Percentiles rank a stretch among this genome's conserved stretches.
Evolutionary conservation across 2,113 vertebrate species (phyloP).

Genomic region (Tenrec ecaudatus): DNA sequence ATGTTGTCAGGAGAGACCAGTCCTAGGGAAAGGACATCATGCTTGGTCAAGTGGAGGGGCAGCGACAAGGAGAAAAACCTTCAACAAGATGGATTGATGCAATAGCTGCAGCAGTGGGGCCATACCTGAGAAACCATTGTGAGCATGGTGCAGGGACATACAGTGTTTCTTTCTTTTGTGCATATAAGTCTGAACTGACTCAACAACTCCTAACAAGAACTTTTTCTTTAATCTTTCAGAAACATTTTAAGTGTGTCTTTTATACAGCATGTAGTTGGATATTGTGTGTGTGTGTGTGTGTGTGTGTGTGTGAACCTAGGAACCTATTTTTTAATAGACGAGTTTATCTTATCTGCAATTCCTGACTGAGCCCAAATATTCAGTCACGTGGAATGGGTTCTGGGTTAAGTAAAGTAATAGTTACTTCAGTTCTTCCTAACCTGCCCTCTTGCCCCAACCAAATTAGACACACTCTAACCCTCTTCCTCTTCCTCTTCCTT

Average conservation of each 20-base stretch:
- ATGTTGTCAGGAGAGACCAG: too few species aligned
- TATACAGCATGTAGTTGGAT: not conserved
- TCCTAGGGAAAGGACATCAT: too few species aligned
- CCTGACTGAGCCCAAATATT: not conserved
- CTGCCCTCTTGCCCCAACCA: not conserved
- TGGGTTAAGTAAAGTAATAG: not conserved
- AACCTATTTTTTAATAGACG: not conserved
- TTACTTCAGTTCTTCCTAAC: not conserved
- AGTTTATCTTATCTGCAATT: slow-evolving; percentile 59
- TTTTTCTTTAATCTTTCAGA: not conserved
- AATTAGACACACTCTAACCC: slow-evolving; percentile 3
- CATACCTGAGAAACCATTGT: too few species aligned
- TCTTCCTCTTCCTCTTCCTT: slow-evolving; percentile 41
- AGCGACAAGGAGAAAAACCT: too few species aligned
- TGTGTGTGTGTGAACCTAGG: not conserved
- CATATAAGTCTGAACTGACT: too few species aligned
- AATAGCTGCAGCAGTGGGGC: too few species aligned
- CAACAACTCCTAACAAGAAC: too few species aligned
- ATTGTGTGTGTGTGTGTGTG: too few species aligned
- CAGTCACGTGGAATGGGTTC: slow-evolving; percentile 37
- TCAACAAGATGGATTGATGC: too few species aligned
- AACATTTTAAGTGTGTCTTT: slow-evolving; percentile 8
- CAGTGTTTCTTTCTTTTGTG: too few species aligned
- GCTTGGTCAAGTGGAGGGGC: too few species aligned
- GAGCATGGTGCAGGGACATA: too few species aligned